Evolutionary conservation across 2,113 vertebrate genomes (phyloP).

Genomic region (Rhodinocichla rosea): DNA sequence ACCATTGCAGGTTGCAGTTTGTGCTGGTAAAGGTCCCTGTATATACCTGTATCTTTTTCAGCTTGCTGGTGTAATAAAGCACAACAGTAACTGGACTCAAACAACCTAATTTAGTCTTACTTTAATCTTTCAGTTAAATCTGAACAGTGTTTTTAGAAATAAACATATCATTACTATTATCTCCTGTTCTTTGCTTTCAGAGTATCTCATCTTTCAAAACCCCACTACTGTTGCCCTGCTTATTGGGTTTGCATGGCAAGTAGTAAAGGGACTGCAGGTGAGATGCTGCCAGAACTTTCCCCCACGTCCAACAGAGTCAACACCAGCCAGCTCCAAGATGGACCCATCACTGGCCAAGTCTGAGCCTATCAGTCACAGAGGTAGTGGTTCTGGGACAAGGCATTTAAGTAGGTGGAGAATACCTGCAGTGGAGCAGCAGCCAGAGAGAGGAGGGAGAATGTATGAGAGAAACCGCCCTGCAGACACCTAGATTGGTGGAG

Average conservation of each 20-base stretch:
- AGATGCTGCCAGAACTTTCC: neutral
- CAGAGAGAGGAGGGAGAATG: neutral
- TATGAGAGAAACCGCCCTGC: accelerated
- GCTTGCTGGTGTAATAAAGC: neutral
- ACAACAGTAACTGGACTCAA: neutral
- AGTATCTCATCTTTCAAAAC: neutral
- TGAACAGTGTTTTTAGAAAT: neutral
- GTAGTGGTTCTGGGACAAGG: accelerated
- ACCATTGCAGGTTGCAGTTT: neutral
- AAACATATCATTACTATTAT: neutral
- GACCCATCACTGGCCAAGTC: accelerated
- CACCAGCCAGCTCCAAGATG: accelerated
- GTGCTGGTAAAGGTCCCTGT: neutral
- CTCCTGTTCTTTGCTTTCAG: neutral
- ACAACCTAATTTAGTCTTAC: neutral
- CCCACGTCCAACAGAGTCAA: accelerated
- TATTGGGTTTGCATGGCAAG: accelerated
- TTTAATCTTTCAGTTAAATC: neutral
- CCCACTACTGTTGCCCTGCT: neutral
- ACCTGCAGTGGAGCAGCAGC: neutral
- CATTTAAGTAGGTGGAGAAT: neutral
- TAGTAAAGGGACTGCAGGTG: accelerated
- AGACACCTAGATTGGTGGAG: neutral
- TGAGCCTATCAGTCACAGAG: accelerated
- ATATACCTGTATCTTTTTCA: neutral